A percentile compares a stretch with the other conserved stretches of the same genome.
Conservation (phyloP, 2,888 invertebrate species). For the Vanessa cardui region DNA sequence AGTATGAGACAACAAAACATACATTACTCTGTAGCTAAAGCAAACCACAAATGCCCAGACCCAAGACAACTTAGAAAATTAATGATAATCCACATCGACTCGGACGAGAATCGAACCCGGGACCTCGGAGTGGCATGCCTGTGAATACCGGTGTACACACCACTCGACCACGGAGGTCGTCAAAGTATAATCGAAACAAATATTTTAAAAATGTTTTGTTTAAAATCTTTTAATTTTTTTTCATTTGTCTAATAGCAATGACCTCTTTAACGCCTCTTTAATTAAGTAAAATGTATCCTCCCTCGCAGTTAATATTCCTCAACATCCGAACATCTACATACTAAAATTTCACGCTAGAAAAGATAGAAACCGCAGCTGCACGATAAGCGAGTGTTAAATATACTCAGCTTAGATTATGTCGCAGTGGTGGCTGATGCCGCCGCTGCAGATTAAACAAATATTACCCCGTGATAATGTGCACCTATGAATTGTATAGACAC, state of each 20-base stretch:
- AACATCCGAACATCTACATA: conserved; percentile 11
- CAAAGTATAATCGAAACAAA: too few species aligned
- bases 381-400: conserved; percentile 43
- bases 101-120: too few species aligned
- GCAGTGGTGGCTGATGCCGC: conserved; percentile 44
- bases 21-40: too few species aligned
- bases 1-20: too few species aligned
- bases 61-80: too few species aligned
- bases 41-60: too few species aligned
- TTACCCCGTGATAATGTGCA: conserved; percentile 63
- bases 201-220: too few species aligned
- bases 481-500: conserved; percentile 21
- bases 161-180: too few species aligned
- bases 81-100: too few species aligned
- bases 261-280: not conserved
- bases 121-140: too few species aligned
- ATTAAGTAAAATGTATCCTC: not conserved
- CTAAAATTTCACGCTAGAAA: conserved; percentile 24
- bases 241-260: not conserved
- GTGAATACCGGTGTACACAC: too few species aligned
- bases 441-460: conserved; percentile 80
- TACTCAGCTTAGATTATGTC: conserved; percentile 67
- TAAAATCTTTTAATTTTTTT: too few species aligned
- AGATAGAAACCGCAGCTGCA: conserved; percentile 34
- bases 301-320: not conserved